Base-by-base conservation (phyloP, 2,888 invertebrate species). In the Yponomeuta evonymella region DNA sequence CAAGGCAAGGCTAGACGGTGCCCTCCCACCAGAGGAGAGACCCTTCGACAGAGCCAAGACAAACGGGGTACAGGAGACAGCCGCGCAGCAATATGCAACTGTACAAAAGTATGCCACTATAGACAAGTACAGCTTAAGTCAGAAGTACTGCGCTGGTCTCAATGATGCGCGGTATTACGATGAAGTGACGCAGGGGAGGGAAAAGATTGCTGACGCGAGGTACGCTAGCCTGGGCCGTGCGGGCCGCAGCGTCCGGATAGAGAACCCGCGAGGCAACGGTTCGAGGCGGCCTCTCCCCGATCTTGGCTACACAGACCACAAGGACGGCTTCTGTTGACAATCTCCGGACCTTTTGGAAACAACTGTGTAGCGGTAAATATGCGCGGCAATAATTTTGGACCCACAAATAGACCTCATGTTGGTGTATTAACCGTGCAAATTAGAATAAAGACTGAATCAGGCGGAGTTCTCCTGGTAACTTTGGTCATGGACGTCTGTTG, bases 281-380 rank as follows among this genome's bases (percentile, higher is more conserved):
- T 91, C 92, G 48, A 84, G 89, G 76, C 83, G 86, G 83, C 82
- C 86, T 10, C 86, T 92, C 83, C 92, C 90, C 70, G 93, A 92
- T 79, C 85, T 91, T 77, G 93, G 92, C 73, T 93, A 92, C 79
- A 90, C 93, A 67, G 94, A 95, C 79, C 93, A 95, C 75, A 95
- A 95, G 85, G 95, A 95, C 83, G 94, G 94, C 84, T 94, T 95
- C 88, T 95, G 95, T 95, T 95, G 95, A 95, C 95, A 94, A 89
- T 87, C 86, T 75, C 89, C 91, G 75, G 93, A 93, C 80, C 79
- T 88, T 72, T 77, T 90, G 79, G 91, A 92, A 81, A 92, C 92
- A 73, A 90, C 89, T 71, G 89, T 92, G 73, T 78, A 77, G 73
- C 73, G 66, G 67, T 67, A n/a, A 67, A 67, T 89, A 15, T 88